A percentile compares a stretch with the other conserved stretches of the same genome.
These are phyloP conservation scores for Merluccius polli DNA, from an alignment of 2,797 vertebrate species.

Conservation along the genomic window DNA sequence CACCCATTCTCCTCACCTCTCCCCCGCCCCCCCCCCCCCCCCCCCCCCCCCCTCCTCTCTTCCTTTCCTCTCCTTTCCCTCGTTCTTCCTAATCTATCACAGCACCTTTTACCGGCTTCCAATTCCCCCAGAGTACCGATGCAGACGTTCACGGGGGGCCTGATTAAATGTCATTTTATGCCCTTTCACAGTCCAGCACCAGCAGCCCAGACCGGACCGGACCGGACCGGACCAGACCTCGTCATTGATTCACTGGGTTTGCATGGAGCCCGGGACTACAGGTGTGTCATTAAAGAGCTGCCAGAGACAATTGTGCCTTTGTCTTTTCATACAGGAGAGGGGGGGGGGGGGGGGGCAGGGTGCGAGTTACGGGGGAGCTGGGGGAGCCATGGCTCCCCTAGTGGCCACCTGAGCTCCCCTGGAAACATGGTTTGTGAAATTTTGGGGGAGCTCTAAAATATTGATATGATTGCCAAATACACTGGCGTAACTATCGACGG, in stretches of 20 bases:
- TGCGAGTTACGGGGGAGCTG: too few relatives aligned
- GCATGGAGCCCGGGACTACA: neutral
- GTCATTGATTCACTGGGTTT: neutral
- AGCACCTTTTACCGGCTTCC: neutral
- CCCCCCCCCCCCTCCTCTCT: neutral
- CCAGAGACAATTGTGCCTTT: neutral
- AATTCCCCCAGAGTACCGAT: neutral
- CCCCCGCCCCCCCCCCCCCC: neutral
- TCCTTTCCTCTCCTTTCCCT: neutral
- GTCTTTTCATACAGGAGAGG: neutral
- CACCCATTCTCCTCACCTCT: neutral
- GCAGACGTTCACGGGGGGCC: neutral
- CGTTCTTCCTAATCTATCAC: neutral
- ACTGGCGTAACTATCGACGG: too few relatives aligned
- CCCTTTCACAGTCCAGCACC: neutral
- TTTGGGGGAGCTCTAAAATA: too few relatives aligned
- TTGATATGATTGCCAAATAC: too few relatives aligned
- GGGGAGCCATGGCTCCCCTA: too few relatives aligned
- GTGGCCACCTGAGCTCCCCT: too few relatives aligned
- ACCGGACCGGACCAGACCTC: neutral
- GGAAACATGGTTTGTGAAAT: too few relatives aligned
- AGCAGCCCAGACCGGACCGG: neutral
- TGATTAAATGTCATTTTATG: conserved; percentile 5
- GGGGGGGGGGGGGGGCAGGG: too few relatives aligned
- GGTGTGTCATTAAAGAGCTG: neutral